Evolutionary conservation across 2,888 invertebrate genomes (phyloP).

Genomic region (Dryomyza anilis): DNA sequence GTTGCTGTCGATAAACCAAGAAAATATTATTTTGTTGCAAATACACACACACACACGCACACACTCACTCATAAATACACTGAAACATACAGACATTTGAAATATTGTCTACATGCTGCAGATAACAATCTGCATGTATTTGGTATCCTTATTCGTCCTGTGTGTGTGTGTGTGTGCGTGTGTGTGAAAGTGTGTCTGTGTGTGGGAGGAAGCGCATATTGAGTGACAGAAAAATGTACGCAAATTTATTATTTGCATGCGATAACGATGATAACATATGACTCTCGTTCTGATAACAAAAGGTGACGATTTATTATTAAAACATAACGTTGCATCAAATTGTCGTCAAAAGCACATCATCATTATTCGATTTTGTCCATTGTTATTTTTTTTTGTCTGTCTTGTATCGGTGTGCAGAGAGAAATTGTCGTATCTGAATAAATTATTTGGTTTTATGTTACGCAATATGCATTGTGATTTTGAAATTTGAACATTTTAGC

Average conservation of each 20-base stretch:
- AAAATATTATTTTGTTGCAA: constrained; percentile 8
- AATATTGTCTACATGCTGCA: no score
- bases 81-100: background rate
- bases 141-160: no score
- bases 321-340: background rate
- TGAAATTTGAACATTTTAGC: no score
- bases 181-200: constrained; percentile 11
- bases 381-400: no score
- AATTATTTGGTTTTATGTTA: no score
- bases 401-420: no score
- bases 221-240: constrained; percentile 34
- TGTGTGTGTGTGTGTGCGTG: no score
- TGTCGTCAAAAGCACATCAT: background rate
- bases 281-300: constrained; percentile 5
- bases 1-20: background rate
- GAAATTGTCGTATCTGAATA: no score
- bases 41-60: background rate
- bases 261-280: background rate
- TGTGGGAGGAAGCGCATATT: constrained; percentile 20
- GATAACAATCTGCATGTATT: no score
- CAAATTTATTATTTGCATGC: constrained; percentile 31
- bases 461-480: no score
- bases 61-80: background rate
- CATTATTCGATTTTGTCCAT: background rate
- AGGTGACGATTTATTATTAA: constrained; percentile 20